Evolutionary conservation across 1,140 invertebrate species (phyloP).

Genomic region (Orussus abietinus): DNA sequence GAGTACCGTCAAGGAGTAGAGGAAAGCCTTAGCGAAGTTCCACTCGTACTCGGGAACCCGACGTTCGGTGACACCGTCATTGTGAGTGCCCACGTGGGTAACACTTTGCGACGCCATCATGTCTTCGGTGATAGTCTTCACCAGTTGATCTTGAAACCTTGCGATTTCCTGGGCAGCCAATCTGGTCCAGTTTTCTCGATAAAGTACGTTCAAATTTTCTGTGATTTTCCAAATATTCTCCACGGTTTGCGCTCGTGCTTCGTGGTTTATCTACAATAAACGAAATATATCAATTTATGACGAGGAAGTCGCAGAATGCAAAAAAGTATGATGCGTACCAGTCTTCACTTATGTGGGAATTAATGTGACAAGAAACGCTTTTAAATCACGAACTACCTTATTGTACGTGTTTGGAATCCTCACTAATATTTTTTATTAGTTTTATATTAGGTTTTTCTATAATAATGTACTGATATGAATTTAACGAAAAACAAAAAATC

Average conservation of each 20-base stretch:
- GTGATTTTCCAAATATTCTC: constrained; percentile 94
- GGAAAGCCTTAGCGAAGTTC: constrained; percentile 90
- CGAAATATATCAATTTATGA: constrained; percentile 7
- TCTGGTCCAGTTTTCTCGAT: constrained; percentile 92
- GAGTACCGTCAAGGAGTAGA: constrained; percentile 93
- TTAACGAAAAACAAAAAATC: no score
- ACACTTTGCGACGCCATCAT: constrained; percentile 60
- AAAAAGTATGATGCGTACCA: no score
- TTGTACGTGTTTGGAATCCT: no score
- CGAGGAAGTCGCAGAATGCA: constrained; percentile 4
- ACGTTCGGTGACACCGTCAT: constrained; percentile 34
- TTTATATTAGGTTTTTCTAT: no score
- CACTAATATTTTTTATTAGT: no score
- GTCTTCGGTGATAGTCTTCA: constrained; percentile 73
- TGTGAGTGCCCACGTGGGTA: constrained; percentile 39
- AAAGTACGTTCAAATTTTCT: constrained; percentile 87
- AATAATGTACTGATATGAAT: no score
- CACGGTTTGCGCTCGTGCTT: constrained; percentile 71
- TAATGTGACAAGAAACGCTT: no score
- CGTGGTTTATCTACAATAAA: constrained; percentile 48
- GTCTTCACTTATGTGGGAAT: no score
- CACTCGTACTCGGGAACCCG: constrained; percentile 66
- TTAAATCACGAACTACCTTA: no score
- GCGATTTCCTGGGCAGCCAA: constrained; percentile 81
- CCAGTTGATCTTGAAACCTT: constrained; percentile 81